Base-by-base conservation (phyloP, 1,140 invertebrate genomes). In the Lepidurus apus region DNA sequence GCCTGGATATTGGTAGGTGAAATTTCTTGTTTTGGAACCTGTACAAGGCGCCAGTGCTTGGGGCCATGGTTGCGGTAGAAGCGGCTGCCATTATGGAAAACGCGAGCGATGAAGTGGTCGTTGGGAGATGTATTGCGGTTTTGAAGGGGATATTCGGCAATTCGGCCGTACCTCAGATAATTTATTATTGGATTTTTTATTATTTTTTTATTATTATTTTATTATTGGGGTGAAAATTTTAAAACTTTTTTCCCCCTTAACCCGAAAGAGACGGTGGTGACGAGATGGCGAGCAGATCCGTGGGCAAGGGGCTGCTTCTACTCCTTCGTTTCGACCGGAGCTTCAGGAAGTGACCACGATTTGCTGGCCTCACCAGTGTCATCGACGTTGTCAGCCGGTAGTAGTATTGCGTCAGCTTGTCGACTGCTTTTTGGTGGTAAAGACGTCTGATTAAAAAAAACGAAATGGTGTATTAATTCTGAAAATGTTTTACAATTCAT, bases 1-100 rank as follows among this genome's bases (percentile, higher is more conserved):
- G 47, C 79, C 45, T 76, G 9, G 42, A 77, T 77, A 79, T 75
- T 73, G 76, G 6, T 26, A 86, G 90, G 91, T 5, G 97, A 99
- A 87, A 89, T 98, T 99, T 98, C 87, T 88, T 99, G 13, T 99
- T 99, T 87, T 98, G 96, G 96, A 98, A 97, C 86, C 88, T 98
- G 74, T 98, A 98, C 84, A 94, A 94, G 83, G 94, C 95, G 17
- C 97, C 97, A 1, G 96, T 98, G 0, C 87, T 99, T 24, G 86
- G 98, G 80, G 97, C 97, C 0, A 87, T 98, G 80, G 95, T 98
- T 0, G 96, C 96, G 21, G 97, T 97, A 0, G 96, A 98, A 84
- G 95, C 95, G 6, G 97, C 97, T 1, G 95, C 94, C 79, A 95
- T 98, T 74, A 96, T 98, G 93, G 96, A 98, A 85, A 97, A 97